Base-by-base conservation (phyloP, 2,113 vertebrate species). In the Sander vitreus region DNA sequence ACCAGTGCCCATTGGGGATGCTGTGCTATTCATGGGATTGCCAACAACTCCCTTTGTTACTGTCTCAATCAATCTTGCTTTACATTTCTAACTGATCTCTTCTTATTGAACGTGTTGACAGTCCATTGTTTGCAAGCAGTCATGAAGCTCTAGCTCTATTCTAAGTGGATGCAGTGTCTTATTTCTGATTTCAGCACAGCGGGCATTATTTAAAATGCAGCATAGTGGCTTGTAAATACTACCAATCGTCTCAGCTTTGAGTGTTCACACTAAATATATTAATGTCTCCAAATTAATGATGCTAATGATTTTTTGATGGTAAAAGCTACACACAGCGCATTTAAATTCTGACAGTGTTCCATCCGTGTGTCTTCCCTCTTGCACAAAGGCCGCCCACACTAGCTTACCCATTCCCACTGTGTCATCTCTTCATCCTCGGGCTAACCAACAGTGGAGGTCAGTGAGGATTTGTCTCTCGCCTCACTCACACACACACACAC, bases 371-470 rank as follows among this genome's bases (percentile, higher is more conserved):
- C 72, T 76, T 81, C 36, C 23, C n/a, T 71, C 65, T 73, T 80
- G 84, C 81, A 78, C 68, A 66, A 54, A 81, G 60, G 33, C 77
- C 73, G 62, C 81, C 87, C 71, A 86, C 89, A 80, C 84, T 65
- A 62, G 82, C 65, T 86, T 83, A 83, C 58, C 63, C 80, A 65
- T 85, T 76, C 88, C 76, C 81, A 76, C 73, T 75, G 84, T 87
- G 84, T 84, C 89, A 91, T 81, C 80, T 57, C 74, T 78, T 66
- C 73, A 84, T 86, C 86, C 71, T 88, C 72, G 10, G 81, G 80
- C 73, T 77, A 82, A 85, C 84, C 85, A 90, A 69, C 84, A 84
- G 78, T 55, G 78, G 79, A 89, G 87, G 84, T 88, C 80, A 88
- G 81, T 47, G 64, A 82, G 82, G 80, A 76, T 85, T 83, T 25